Base-by-base conservation (phyloP, 2,888 invertebrate genomes). In the Dione juno region DNA sequence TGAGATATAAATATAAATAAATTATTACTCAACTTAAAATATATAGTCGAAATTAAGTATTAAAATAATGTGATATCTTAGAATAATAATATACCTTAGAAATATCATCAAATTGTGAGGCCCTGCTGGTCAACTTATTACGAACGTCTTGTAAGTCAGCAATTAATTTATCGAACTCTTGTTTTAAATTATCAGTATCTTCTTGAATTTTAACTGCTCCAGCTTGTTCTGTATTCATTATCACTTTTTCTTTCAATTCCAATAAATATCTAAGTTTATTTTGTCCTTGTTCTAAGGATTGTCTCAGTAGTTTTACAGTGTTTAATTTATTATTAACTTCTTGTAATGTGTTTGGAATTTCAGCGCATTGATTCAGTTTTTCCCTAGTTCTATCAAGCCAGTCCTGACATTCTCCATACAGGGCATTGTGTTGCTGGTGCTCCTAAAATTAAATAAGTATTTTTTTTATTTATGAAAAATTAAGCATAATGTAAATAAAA, bases 351-450 rank as follows among this genome's bases (percentile, higher is more conserved):
- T 96, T 96, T 0, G 97, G 97, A 74, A 97, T 95, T 80, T 97
- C 96, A 66, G 95, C 95, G 77, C 98, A 97, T 78, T 97, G 96
- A 75, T 95, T 95, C 0, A 99, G 94, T 81, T 97, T 97, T 77
- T 98, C 98, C 48, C 97, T 95, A 0, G 97, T 98, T 72, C 97
- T 95, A 78, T 98, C 97, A 37, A 99, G 95, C 98, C 98, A 98
- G 80, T 98, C 97, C 82, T 97, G 96, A 80, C 98, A 98, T 88
- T 98, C 98, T 84, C 97, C 97, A 79, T 97, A 97, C n/a, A 98
- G 92, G 9, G 97, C 96, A 77, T 97, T 97, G 84, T 98, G 98
- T 86, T 98, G 98, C 86, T 98, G 97, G 85, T 99, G 99, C 90
- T 99, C 98, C 94, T 96, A 79, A 77, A 73, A 67, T 53, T n/a